Base-by-base conservation (phyloP, 2,113 vertebrate genomes). In the Probosciger aterrimus region DNA sequence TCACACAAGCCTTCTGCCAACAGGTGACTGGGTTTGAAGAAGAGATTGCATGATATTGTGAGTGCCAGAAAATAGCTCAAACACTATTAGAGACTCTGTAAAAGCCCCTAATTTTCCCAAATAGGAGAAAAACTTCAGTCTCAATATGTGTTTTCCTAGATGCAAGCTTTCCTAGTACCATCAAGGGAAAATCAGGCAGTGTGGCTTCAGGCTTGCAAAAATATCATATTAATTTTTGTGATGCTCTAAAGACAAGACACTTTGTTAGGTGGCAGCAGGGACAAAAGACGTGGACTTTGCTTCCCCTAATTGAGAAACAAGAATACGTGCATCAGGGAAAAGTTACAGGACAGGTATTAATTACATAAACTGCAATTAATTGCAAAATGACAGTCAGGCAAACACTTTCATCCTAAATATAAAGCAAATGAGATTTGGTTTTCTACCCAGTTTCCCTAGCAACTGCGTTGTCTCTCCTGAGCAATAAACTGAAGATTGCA, bases 291-390 rank as follows among this genome's bases (percentile, higher is more conserved):
- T 8, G 52, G 52, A 24, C 15, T 35, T 68, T 10, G 8, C 67
- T 53, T 10, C 33, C 20, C 13, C 24, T 60, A 55, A 55, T 62
- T 25, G 19, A 73, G 47, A 62, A 74, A 17, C 6, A 46, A 31
- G 59, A 52, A 65, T 6, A 46, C 9, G 4, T 1, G 0, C 1
- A 0, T 2, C 3, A 1, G 33, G 28, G 30, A 47, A 33, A 93
- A 80, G 60, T 37, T n/a, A 27, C 46, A 63, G 68, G 47, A 63
- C 37, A 59, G 37, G 46, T 46, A 50, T 53, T 37, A 81, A 64
- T 30, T 53, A 59, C 33, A 35, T 24, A 35, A 59, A 59, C 57
- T 35, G 33, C 14, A 24, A 59, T 59, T 59, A 59, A 35, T 24
- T 35, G 9, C 22, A 59, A 59, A 59, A 62, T n/a, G 39, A 57